Evolutionary conservation across 2,113 vertebrate genomes (phyloP), one percentile per base, ranked within the genome.

Genomic region (Gulo gulo): DNA sequence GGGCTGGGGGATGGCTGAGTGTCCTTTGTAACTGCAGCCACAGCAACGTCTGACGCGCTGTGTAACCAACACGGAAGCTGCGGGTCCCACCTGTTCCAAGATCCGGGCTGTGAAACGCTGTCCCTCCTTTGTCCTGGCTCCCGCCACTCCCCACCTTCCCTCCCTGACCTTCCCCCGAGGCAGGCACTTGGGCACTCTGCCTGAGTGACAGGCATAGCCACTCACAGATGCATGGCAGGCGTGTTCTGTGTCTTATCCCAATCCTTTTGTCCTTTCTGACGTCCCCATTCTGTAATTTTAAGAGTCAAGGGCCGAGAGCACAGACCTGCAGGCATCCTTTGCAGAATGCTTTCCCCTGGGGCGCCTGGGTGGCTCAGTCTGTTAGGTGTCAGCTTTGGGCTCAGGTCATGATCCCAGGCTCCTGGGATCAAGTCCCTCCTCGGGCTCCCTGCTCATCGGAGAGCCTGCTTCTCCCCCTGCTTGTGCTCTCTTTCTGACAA

Each of bases 81-180:
- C 11, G 3, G 2, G 6, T 12, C 29, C 57, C 3, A 23, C 45
- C 36, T 14, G 23, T 31, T 47, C 55, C 55, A 20, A 55, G 21
- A 29, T 1, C 24, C 31, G 0, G 7, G 21, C 23, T 42, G 3
- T 8, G 5, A 24, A 67, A 42, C 6, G 0, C 6, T 29, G 8
- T 26, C 21, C 3, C 34, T 11, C 59, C 52, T 1, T 26, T 42
- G 24, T 52, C 83, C 9, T 1, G 12, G 18, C 23, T 74, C 29
- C 36, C 2, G 20, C 55, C 55, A 55, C 20, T 31, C 15, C 42
- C 39, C 1, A 42, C 42, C 47, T 36, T 55, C 20, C 15, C 65
- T 65, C 42, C 34, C 36, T 26, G 61, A 34, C 59, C 57, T 34
- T 42, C 65, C 1, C 26, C 45, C 20, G 8, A 15, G 26, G 16